A percentile compares a stretch with the other conserved stretches of the same genome.
Evolutionary conservation across 2,113 vertebrate genomes (phyloP).

Genomic region (Salvator merianae): DNA sequence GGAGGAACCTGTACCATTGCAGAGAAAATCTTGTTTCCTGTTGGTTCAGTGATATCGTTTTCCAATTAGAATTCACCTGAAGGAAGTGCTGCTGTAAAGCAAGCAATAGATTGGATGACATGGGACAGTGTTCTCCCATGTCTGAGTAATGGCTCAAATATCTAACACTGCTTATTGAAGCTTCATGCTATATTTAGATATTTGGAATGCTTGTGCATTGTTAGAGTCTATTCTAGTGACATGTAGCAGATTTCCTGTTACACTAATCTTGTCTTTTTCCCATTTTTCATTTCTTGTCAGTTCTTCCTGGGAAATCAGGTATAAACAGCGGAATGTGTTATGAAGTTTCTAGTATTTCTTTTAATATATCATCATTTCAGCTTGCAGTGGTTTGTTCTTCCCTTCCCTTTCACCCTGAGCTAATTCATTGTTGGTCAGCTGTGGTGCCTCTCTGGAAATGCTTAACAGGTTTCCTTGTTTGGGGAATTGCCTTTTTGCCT

Average conservation of each 20-base stretch:
- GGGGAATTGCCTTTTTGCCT: slow-evolving; percentile 59
- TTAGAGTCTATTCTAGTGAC: slow-evolving; percentile 69
- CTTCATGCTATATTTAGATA: slow-evolving; percentile 54
- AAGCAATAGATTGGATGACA: slow-evolving; percentile 29
- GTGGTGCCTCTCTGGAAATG: slow-evolving; percentile 70
- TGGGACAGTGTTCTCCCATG: slow-evolving; percentile 38
- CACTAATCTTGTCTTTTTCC: slow-evolving; percentile 85
- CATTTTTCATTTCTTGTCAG: slow-evolving; percentile 89
- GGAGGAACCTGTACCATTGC: neutral
- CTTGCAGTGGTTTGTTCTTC: slow-evolving; percentile 72
- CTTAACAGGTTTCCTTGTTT: slow-evolving; percentile 61
- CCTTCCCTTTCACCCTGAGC: slow-evolving; percentile 67
- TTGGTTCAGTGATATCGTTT: slow-evolving; percentile 32
- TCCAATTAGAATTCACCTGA: slow-evolving; percentile 26
- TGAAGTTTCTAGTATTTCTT: slow-evolving; percentile 54
- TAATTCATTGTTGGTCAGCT: slow-evolving; percentile 74
- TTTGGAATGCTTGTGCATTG: slow-evolving; percentile 40
- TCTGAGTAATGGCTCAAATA: slow-evolving; percentile 42
- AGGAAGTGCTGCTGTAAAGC: slow-evolving; percentile 44
- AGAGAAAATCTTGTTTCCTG: slow-evolving; percentile 3
- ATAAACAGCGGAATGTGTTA: slow-evolving; percentile 83
- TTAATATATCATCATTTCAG: slow-evolving; percentile 70
- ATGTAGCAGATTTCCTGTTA: slow-evolving; percentile 67
- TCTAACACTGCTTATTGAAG: slow-evolving; percentile 51
- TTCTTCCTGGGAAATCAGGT: slow-evolving; percentile 99